A percentile compares a stretch with the other conserved stretches of the same genome.
phyloP scores from a whole-genome alignment of 1,140 invertebrate species.

The Nasonia giraulti region DNA sequence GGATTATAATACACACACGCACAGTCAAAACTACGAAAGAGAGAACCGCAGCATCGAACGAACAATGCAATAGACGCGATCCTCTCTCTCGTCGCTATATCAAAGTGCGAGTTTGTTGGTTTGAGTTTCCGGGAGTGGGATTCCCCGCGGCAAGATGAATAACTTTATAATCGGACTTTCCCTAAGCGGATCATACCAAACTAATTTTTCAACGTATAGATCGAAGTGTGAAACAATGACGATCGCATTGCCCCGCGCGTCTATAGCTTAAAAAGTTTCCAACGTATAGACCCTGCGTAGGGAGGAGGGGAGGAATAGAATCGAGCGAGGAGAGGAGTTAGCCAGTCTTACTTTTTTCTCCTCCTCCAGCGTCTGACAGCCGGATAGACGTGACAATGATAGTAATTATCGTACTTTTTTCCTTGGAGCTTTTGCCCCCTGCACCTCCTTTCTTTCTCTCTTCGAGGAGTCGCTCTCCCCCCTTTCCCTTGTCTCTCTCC shows the following conservation, averaged over 20 bases:
- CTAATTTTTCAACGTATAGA: neutral
- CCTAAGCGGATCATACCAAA: neutral
- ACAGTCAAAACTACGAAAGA: too few relatives aligned
- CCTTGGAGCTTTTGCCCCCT: neutral
- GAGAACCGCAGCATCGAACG: neutral
- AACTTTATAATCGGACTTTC: constrained; percentile 19
- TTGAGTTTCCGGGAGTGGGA: neutral
- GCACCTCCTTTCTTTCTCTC: neutral
- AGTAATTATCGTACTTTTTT: constrained; percentile 44
- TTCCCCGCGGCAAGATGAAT: constrained; percentile 11
- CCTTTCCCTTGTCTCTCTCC: neutral
- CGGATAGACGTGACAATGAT: constrained; percentile 48
- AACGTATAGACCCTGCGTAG: neutral
- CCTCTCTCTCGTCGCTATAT: neutral
- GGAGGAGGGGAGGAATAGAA: neutral
- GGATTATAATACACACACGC: too few relatives aligned
- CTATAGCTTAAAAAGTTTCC: too few relatives aligned
- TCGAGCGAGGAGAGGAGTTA: constrained; percentile 3
- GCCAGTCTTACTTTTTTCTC: neutral
- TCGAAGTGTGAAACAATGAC: too few relatives aligned
- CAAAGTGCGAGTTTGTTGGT: neutral
- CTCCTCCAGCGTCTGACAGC: constrained; percentile 13
- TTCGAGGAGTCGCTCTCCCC: neutral
- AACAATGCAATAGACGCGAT: neutral
- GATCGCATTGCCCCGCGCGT: too few relatives aligned